Percentiles rank a stretch among this genome's conserved stretches.
Conservation (phyloP, 2,113 vertebrate species). For the Misgurnus mizolepis region DNA sequence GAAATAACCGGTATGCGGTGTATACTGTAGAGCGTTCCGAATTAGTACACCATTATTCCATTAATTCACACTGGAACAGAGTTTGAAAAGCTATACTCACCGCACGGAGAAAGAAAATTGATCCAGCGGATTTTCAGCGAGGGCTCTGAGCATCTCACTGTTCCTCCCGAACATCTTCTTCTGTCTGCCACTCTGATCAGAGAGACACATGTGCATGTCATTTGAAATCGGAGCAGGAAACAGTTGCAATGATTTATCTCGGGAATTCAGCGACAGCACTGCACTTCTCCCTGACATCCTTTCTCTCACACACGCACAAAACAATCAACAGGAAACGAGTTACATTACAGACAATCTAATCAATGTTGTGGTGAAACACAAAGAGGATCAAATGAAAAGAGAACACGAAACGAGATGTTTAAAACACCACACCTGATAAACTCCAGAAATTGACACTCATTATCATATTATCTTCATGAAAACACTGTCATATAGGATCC, state of each 20-base stretch:
- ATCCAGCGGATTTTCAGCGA: constrained; percentile 72
- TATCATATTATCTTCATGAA: neutral
- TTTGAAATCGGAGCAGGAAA: constrained; percentile 78
- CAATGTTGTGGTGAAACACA: constrained; percentile 55
- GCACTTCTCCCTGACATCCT: constrained; percentile 41
- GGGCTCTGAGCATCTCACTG: constrained; percentile 58
- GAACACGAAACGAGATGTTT: constrained; percentile 52
- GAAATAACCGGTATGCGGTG: neutral
- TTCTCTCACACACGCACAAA: constrained; percentile 4
- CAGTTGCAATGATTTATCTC: constrained; percentile 70
- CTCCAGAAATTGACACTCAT: neutral
- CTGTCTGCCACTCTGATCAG: constrained; percentile 71
- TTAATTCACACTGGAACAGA: neutral
- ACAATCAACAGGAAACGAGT: constrained; percentile 56
- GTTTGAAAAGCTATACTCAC: constrained; percentile 65
- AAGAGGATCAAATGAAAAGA: neutral
- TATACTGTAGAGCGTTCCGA: neutral
- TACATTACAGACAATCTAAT: constrained; percentile 68
- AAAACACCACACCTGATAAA: constrained; percentile 57
- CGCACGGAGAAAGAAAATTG: constrained; percentile 75
- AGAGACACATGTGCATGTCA: constrained; percentile 66
- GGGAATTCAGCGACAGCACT: constrained; percentile 70
- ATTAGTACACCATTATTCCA: neutral
- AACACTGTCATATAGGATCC: too few relatives aligned
- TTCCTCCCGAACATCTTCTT: constrained; percentile 74